A percentile compares a stretch with the other conserved stretches of the same genome.
These are phyloP conservation scores for Lepisosteus osseus DNA, from an alignment of 2,113 vertebrate genomes.

Conservation along the genomic window DNA sequence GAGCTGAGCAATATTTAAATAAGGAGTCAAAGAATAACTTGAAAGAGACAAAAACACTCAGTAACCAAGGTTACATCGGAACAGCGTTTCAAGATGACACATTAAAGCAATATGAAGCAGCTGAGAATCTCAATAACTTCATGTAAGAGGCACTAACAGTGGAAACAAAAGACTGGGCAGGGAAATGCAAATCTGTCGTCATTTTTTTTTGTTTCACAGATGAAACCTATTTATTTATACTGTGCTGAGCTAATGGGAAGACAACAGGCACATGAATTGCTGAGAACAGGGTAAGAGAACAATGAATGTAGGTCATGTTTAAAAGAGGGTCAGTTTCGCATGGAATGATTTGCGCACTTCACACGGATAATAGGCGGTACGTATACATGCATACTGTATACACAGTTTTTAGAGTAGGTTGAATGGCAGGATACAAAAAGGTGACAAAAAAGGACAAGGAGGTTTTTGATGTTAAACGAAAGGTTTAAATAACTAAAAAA, in stretches of 20 bases:
- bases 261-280: constrained; percentile 24
- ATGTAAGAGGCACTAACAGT: too few relatives aligned
- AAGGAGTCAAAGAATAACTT: neutral
- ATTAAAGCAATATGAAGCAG: neutral
- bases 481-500: too few relatives aligned
- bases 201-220: constrained; percentile 12
- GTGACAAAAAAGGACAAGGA: too few relatives aligned
- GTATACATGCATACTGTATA: too few relatives aligned
- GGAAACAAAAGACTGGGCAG: neutral
- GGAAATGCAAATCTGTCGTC: neutral
- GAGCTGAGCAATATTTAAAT: neutral
- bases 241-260: constrained; percentile 12
- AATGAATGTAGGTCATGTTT: neutral
- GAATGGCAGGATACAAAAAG: too few relatives aligned
- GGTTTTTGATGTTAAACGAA: too few relatives aligned
- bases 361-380: too few relatives aligned
- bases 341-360: neutral
- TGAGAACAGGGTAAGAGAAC: neutral
- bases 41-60: neutral
- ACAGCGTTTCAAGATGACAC: neutral
- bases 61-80: constrained; percentile 17
- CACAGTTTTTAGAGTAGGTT: too few relatives aligned
- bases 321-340: neutral
- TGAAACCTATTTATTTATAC: constrained; percentile 18
- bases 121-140: neutral